Evolutionary conservation across 1,140 invertebrate species (phyloP).

Genomic region (Drosophila prosaltans): DNA sequence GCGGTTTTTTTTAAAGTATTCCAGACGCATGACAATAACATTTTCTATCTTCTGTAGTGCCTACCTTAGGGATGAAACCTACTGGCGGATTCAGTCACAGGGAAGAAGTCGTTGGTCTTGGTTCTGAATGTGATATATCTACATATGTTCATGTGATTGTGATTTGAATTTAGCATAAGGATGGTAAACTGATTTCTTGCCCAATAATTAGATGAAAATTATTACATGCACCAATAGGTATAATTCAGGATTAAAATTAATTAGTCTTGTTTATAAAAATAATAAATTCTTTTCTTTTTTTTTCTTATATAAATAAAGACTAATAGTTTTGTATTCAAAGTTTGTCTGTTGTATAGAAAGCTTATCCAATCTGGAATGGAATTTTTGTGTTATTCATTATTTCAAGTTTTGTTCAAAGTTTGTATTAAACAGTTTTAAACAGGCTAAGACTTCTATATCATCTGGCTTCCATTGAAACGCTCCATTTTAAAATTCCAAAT

Average conservation of each 20-base stretch:
- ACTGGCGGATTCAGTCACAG: conserved; percentile 55
- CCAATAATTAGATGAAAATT: neutral
- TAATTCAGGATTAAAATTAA: neutral
- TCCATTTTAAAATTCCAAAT: too few relatives aligned
- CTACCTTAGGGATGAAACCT: conserved; percentile 67
- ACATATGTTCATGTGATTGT: conserved; percentile 9
- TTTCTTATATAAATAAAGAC: neutral
- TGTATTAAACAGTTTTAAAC: too few relatives aligned
- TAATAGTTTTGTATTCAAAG: neutral
- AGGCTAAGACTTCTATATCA: too few relatives aligned
- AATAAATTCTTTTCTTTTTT: neutral
- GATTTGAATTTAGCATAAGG: neutral
- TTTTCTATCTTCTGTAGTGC: conserved; percentile 31
- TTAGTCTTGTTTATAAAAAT: neutral
- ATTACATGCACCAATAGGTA: neutral
- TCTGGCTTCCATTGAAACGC: too few relatives aligned
- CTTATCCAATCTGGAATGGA: too few relatives aligned
- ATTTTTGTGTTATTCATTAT: too few relatives aligned
- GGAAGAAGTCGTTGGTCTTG: conserved; percentile 69
- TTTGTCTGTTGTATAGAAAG: too few relatives aligned
- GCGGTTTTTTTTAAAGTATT: neutral
- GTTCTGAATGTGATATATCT: conserved; percentile 38
- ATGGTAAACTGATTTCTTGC: neutral
- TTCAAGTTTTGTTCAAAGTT: too few relatives aligned
- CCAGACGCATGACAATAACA: neutral